Percentiles rank a stretch among this genome's conserved stretches.
These are phyloP conservation scores for Sialis lutaria DNA, from an alignment of 2,888 invertebrate genomes.

Conservation along the genomic window DNA sequence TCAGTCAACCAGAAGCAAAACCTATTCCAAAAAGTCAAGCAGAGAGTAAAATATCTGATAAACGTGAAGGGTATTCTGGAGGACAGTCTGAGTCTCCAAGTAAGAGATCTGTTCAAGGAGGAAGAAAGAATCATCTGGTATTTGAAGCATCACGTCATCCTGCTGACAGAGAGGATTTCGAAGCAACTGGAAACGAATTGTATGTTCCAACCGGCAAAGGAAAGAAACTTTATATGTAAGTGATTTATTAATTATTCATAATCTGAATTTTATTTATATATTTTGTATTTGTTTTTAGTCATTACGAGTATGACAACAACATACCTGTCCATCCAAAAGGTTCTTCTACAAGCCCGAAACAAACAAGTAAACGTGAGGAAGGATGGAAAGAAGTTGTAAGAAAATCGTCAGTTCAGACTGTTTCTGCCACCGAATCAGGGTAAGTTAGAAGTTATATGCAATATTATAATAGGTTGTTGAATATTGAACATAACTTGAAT, in stretches of 20 bases:
- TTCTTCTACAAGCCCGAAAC: constrained; percentile 46
- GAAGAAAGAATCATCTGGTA: constrained; percentile 23
- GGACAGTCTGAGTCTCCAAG: neutral
- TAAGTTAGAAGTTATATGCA: constrained; percentile 16
- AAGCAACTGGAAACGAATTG: constrained; percentile 46
- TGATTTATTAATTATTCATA: neutral
- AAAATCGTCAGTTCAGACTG: constrained; percentile 50
- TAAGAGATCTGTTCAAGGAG: neutral
- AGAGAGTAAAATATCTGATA: neutral
- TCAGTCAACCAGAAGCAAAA: constrained; percentile 6
- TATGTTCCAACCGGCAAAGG: constrained; percentile 30
- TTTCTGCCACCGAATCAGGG: constrained; percentile 18
- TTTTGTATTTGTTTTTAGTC: constrained; percentile 11
- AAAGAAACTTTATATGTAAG: constrained; percentile 11
- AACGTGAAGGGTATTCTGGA: neutral
- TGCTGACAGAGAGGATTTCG: constrained; percentile 57
- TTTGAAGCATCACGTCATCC: constrained; percentile 56
- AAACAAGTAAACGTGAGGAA: constrained; percentile 57
- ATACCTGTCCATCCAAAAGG: constrained; percentile 9
- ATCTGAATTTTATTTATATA: neutral
- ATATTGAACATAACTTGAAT: no score
- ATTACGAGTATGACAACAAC: constrained; percentile 27
- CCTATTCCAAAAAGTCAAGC: constrained; percentile 7
- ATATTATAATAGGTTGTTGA: constrained; percentile 6
- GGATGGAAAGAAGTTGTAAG: constrained; percentile 96